A percentile compares a stretch with the other conserved stretches of the same genome.
phyloP scores from a whole-genome alignment of 2,888 invertebrate species.

The Platycheirus rosarum region DNA sequence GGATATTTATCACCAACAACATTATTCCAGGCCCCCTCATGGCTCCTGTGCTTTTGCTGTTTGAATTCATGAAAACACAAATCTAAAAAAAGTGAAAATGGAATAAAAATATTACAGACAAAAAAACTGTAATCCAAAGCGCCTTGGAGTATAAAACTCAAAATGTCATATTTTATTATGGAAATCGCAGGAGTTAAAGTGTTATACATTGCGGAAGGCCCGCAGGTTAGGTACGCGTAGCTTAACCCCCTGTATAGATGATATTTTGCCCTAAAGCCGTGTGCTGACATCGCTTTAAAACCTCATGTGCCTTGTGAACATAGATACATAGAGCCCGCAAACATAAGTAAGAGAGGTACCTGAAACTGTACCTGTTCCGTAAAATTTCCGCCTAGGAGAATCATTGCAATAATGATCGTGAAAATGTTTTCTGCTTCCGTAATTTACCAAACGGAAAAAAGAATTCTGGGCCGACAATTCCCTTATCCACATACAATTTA shows the following conservation, averaged over 20 bases:
- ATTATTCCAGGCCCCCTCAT: slow-evolving; percentile 34
- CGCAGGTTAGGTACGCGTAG: slow-evolving; percentile 38
- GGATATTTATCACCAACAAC: slow-evolving; percentile 65
- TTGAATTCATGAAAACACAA: slow-evolving; percentile 18
- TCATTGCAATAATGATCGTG: slow-evolving; percentile 70
- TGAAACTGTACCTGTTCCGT: slow-evolving; percentile 35
- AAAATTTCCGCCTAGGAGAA: slow-evolving; percentile 61
- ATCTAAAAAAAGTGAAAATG: slow-evolving; percentile 15
- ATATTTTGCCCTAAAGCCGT: slow-evolving; percentile 25
- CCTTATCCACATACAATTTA: slow-evolving; percentile 64
- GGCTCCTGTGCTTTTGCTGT: not conserved
- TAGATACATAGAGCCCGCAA: not conserved
- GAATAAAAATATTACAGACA: slow-evolving; percentile 16
- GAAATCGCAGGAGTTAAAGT: slow-evolving; percentile 72
- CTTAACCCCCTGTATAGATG: slow-evolving; percentile 53
- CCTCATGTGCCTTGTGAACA: slow-evolving; percentile 32
- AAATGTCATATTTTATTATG: slow-evolving; percentile 73
- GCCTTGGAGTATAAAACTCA: slow-evolving; percentile 56
- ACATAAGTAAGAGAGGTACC: too few species aligned
- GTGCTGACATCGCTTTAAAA: slow-evolving; percentile 26
- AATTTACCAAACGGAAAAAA: slow-evolving; percentile 38
- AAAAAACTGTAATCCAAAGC: slow-evolving; percentile 54
- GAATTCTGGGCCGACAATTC: slow-evolving; percentile 39
- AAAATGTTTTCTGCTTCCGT: slow-evolving; percentile 69
- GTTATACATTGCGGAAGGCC: slow-evolving; percentile 54